Conservation (phyloP, 2,888 invertebrate genomes). For the Rotaria socialis region DNA sequence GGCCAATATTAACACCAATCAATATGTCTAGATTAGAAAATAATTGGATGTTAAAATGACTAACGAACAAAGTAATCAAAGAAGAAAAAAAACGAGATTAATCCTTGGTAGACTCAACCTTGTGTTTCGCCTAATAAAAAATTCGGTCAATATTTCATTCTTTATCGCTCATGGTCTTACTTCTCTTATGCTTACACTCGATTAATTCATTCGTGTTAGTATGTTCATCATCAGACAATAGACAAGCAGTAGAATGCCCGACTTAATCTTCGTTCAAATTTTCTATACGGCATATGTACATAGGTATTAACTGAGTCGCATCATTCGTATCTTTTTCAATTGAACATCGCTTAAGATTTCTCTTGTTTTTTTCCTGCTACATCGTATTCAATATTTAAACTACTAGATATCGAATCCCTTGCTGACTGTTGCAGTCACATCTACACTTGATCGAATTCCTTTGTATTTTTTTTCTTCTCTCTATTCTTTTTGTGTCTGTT, state of each 20-base stretch:
- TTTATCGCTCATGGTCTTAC: neutral
- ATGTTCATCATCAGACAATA: slow-evolving; percentile 26
- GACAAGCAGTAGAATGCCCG: neutral
- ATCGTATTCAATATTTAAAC: neutral
- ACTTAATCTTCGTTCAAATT: slow-evolving; percentile 29
- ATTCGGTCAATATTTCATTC: neutral
- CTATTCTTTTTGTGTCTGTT: neutral
- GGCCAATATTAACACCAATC: slow-evolving; percentile 89
- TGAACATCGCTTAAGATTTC: neutral
- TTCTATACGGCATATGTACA: neutral
- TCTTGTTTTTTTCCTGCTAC: neutral
- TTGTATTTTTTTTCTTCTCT: neutral
- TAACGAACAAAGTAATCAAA: neutral
- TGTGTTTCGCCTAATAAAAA: neutral
- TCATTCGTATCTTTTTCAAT: neutral
- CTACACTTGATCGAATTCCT: neutral
- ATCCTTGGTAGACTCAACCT: neutral
- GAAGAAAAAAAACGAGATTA: neutral
- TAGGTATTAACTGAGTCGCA: slow-evolving; percentile 11
- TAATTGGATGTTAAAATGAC: neutral
- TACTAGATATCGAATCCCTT: neutral
- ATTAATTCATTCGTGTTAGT: slow-evolving; percentile 10
- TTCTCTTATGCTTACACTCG: neutral
- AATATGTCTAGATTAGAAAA: slow-evolving; percentile 55
- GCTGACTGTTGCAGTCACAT: neutral